These are phyloP conservation scores for Steatornis caripensis DNA, from an alignment of 2,113 vertebrate genomes.

Conservation along the genomic window DNA sequence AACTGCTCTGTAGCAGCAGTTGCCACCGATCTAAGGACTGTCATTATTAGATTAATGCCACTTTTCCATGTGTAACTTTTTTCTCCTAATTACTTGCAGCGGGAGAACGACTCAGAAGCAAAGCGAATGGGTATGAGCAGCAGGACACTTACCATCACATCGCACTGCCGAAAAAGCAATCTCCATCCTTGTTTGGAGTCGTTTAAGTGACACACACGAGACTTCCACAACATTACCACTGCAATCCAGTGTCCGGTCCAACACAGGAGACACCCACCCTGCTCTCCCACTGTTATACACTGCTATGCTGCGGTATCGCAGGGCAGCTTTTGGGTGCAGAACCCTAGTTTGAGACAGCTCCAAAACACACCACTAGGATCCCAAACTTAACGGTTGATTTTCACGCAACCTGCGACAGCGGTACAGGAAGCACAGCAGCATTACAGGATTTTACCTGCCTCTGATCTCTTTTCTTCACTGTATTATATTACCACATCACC, in stretches of 20 bases:
- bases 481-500: neutral
- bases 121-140: neutral
- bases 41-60: neutral
- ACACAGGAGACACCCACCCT: neutral
- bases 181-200: neutral
- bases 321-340: neutral
- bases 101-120: neutral
- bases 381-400: neutral
- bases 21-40: neutral
- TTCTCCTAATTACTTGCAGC: neutral
- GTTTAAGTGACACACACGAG: neutral
- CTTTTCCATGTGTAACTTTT: neutral
- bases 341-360: neutral
- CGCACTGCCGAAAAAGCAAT: neutral
- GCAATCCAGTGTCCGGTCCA: neutral
- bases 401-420: neutral
- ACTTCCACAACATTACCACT: neutral
- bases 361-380: neutral
- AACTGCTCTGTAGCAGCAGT: neutral
- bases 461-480: neutral
- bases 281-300: neutral
- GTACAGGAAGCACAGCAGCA: neutral
- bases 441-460: neutral
- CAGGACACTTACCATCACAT: neutral
- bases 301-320: fast-evolving